Evolutionary conservation across 2,113 vertebrate genomes (phyloP).

Genomic region (Sclerurus mexicanus): DNA sequence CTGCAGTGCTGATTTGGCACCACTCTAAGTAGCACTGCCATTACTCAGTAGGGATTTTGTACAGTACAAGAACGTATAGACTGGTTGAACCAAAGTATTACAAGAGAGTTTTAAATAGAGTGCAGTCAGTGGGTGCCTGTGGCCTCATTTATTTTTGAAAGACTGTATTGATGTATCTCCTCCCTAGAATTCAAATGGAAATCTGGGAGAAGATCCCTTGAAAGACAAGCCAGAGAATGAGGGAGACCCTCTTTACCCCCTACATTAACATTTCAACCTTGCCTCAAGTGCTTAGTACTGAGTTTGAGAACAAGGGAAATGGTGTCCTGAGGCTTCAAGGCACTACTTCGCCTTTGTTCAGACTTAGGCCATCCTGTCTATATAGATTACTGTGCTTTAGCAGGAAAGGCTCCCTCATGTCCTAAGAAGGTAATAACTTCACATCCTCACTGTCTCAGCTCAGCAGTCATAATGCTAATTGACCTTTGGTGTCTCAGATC

Average conservation of each 20-base stretch:
- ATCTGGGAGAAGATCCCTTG: conserved; percentile 61
- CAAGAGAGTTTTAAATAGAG: conserved; percentile 61
- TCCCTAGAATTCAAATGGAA: conserved; percentile 62
- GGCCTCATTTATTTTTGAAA: conserved; percentile 69
- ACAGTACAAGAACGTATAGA: conserved; percentile 43
- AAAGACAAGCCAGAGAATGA: conserved; percentile 58
- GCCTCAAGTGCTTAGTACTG: conserved; percentile 40
- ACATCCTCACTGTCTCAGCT: not conserved
- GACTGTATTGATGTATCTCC: conserved; percentile 59
- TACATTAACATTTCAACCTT: conserved; percentile 66
- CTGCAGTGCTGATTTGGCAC: conserved; percentile 11
- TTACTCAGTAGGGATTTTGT: conserved; percentile 49
- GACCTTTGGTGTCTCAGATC: not conserved
- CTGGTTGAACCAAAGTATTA: conserved; percentile 47
- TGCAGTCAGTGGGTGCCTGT: conserved; percentile 51
- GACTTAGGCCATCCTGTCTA: conserved; percentile 32
- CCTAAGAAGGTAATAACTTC: conserved; percentile 38
- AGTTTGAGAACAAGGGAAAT: conserved; percentile 63
- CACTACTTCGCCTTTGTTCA: conserved; percentile 35
- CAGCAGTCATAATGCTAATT: conserved; percentile 16
- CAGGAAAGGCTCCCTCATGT: conserved; percentile 23
- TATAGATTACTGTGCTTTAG: conserved; percentile 2
- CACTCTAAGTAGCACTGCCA: conserved; percentile 28
- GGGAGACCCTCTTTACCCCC: conserved; percentile 52
- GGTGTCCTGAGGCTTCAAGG: conserved; percentile 69